Base-by-base conservation (phyloP, 2,113 vertebrate species). In the Galemys pyrenaicus region DNA sequence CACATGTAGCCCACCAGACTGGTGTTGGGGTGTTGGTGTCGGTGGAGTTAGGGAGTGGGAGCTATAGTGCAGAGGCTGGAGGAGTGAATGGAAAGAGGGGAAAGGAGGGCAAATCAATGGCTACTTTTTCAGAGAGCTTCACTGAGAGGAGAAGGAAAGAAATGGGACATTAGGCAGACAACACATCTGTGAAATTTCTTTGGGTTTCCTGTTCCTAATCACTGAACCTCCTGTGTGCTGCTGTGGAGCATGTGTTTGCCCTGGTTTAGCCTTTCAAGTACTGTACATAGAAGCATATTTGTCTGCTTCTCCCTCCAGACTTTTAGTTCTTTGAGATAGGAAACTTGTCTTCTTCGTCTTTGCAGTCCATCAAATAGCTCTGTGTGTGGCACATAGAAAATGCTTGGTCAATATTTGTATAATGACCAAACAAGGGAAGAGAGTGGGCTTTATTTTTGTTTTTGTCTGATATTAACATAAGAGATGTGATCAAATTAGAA, bases 391-490 rank as follows among this genome's bases (percentile, higher is more conserved):
- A 17, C 28, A 58, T 4, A n/a, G 60, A 62, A 26, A 8, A 13
- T 1, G 5, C 65, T 32, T 15, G 32, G 54, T 41, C 46, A 67
- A 0, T n/a, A 39, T 81, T 54, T 82, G 16, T 58, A 73, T 41
- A 91, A 46, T 74, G 32, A 28, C 35, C 11, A 32, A 35, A n/a
- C 6, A 51, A 62, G 39, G 30, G 20, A 83, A 79, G 17, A 13
- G 12, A 70, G n/a, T n/a, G 12, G 5, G 6, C 32, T 91, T 83
- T 60, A 12, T 78, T 86, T 89, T 17, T 1, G 35, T 41, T 77
- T 71, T 35, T n/a, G 90, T 94, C 92, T 83, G 5, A 37, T 91
- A 89, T 68, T 74, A 67, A 13, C 49, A 4, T 41, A 32, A 88
- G 9, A 62, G 15, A 73, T 32, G 67, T 20, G 39, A 79, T 73